A percentile compares a stretch with the other conserved stretches of the same genome.
Conservation (phyloP, 2,797 vertebrate species). For the Semotilus atromaculatus region DNA sequence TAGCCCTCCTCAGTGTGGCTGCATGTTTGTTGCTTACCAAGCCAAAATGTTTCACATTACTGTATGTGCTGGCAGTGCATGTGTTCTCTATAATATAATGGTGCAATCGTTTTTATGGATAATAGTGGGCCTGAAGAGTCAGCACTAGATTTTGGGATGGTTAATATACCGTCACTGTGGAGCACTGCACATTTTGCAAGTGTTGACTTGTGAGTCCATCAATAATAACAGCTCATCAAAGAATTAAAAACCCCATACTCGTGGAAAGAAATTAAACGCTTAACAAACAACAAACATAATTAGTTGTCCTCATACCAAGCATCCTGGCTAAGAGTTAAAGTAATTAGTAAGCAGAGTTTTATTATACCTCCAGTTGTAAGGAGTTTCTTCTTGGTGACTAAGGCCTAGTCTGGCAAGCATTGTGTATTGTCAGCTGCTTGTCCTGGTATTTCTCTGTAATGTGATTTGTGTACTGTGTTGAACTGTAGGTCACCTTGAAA, state of each 20-base stretch:
- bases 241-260: neutral
- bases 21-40: constrained; percentile 6
- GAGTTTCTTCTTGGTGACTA: constrained; percentile 13
- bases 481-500: neutral
- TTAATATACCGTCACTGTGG: neutral
- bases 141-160: neutral
- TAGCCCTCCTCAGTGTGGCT: neutral
- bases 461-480: constrained; percentile 13
- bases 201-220: neutral
- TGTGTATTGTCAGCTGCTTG: constrained; percentile 39
- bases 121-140: neutral
- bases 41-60: neutral
- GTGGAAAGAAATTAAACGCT: neutral
- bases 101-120: neutral
- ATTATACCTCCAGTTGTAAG: neutral
- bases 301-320: neutral
- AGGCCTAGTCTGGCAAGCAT: constrained; percentile 10
- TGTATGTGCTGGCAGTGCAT: neutral
- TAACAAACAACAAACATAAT: constrained; percentile 1
- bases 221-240: constrained; percentile 12
- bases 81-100: neutral
- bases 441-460: constrained; percentile 12
- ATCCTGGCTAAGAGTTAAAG: neutral
- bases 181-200: neutral
- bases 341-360: neutral